A percentile compares a stretch with the other conserved stretches of the same genome.
phyloP scores from a whole-genome alignment of 2,888 invertebrate species.

The Ommatoiulus sabulosus region DNA sequence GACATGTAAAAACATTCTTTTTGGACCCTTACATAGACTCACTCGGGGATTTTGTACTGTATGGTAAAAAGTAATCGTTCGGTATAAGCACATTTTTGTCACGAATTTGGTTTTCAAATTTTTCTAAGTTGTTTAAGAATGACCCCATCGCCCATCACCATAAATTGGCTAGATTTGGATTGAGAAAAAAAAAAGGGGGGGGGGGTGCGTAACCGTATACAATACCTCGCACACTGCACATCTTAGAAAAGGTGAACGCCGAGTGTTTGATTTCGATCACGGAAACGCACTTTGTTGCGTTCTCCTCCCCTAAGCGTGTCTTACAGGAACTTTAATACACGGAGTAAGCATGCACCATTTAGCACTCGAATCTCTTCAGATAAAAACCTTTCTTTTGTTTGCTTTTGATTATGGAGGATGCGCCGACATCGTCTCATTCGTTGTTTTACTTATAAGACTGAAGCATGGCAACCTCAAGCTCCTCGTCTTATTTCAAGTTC shows the following conservation, averaged over 20 bases:
- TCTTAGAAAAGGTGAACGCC: background rate
- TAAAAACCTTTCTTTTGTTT: conserved; percentile 20
- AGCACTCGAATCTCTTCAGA: conserved; percentile 1
- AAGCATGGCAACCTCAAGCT: background rate
- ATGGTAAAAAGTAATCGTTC: background rate
- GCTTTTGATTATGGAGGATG: conserved; percentile 11
- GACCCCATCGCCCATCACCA: background rate
- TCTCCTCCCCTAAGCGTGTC: conserved; percentile 25
- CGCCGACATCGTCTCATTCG: background rate
- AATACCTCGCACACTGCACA: background rate
- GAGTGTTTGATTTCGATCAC: conserved; percentile 6
- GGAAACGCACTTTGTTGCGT: background rate
- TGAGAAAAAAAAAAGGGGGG: background rate
- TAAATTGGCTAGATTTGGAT: background rate
- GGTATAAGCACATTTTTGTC: background rate
- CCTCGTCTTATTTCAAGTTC: background rate
- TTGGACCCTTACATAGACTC: no score
- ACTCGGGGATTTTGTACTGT: background rate
- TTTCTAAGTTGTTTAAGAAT: background rate
- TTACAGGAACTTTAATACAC: background rate
- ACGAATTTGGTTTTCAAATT: background rate
- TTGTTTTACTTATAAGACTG: conserved; percentile 3
- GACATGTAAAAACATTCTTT: no score
- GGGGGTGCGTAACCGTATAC: background rate
- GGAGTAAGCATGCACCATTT: background rate